phyloP scores from a whole-genome alignment of 2,113 vertebrate genomes.

The Urocitellus parryii region DNA sequence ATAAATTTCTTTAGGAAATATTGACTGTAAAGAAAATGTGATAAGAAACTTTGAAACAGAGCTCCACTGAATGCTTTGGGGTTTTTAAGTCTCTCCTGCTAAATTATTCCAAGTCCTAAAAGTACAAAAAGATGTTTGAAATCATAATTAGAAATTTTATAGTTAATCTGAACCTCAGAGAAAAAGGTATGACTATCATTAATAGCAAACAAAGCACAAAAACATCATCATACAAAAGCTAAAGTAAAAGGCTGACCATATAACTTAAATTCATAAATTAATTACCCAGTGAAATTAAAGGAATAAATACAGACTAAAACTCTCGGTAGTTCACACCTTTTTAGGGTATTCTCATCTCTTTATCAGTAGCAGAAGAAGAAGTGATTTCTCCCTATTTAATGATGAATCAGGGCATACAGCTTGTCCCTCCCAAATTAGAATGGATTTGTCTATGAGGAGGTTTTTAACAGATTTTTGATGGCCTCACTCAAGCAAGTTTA shows the following conservation, averaged over 20 bases:
- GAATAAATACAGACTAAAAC: background rate
- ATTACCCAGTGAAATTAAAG: background rate
- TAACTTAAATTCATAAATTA: background rate
- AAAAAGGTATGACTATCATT: background rate
- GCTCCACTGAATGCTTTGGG: background rate
- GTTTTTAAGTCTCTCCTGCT: conserved; percentile 2
- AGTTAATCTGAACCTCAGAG: conserved; percentile 3
- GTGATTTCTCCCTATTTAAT: background rate
- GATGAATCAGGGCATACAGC: background rate
- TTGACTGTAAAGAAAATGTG: background rate
- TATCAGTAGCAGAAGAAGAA: background rate
- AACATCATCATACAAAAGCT: background rate
- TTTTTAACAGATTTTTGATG: background rate
- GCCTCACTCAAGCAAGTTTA: background rate
- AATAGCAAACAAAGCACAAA: background rate
- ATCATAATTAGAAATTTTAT: background rate
- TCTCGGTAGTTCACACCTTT: background rate
- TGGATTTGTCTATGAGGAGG: background rate
- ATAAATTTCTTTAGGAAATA: conserved; percentile 19
- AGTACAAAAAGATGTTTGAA: background rate
- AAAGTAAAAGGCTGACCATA: background rate
- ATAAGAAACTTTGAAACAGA: background rate
- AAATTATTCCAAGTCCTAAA: background rate
- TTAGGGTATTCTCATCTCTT: background rate
- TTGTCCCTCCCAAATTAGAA: background rate